Conservation (phyloP, 1,140 invertebrate genomes). For the Eriocheir sinensis region DNA sequence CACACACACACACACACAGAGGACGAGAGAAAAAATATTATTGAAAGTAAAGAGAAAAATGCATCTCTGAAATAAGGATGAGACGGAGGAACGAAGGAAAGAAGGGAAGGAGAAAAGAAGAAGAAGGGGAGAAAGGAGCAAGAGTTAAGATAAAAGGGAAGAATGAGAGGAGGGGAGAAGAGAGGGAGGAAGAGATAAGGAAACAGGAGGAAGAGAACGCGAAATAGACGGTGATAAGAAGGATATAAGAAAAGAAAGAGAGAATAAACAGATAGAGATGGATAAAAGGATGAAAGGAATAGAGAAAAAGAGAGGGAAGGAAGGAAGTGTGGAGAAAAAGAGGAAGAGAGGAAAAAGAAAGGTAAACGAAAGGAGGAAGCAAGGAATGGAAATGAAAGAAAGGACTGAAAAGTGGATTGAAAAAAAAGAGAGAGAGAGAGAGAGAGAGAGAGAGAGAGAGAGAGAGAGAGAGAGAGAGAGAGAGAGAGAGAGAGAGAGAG, state of each 20-base stretch:
- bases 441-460: background rate
- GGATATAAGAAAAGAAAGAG: no score
- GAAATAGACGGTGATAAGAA: no score
- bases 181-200: conserved; percentile 20
- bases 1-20: no score
- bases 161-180: background rate
- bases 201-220: no score
- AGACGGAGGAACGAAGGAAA: conserved; percentile 22
- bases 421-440: background rate
- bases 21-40: no score
- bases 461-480: background rate
- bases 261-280: no score
- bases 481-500: background rate
- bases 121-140: background rate
- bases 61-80: background rate
- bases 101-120: conserved; percentile 22
- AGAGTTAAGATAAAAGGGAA: background rate
- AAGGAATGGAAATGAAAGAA: background rate
- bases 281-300: background rate
- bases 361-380: background rate
- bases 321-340: background rate
- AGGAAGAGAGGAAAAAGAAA: background rate
- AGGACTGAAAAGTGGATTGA: background rate
- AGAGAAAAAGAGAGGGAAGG: background rate
- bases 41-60: background rate